phyloP scores from a whole-genome alignment of 2,797 vertebrate species.

The Rhinophrynus dorsalis region DNA sequence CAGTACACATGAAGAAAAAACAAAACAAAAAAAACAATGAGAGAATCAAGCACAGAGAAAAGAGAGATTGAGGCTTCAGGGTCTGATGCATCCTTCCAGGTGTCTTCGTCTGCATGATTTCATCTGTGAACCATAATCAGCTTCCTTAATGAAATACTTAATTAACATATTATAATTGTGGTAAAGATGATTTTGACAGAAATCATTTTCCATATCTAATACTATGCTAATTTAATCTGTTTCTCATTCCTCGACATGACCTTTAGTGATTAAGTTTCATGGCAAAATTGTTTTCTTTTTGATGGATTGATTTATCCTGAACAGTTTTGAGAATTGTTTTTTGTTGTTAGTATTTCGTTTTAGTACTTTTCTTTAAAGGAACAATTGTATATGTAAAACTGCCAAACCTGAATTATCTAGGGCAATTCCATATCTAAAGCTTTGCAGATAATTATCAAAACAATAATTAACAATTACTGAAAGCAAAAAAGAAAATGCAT shows the following conservation, averaged over 20 bases:
- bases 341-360: slow-evolving; percentile 34
- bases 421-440: neutral
- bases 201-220: slow-evolving; percentile 99
- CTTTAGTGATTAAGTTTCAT: slow-evolving; percentile 98
- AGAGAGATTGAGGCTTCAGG: slow-evolving; percentile 70
- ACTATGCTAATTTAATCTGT: slow-evolving; percentile 99
- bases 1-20: no score
- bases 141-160: slow-evolving; percentile 99
- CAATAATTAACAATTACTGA: neutral
- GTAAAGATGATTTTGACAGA: slow-evolving; percentile 99
- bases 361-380: slow-evolving; percentile 3
- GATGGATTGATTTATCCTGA: slow-evolving; percentile 86
- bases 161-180: slow-evolving; percentile 99
- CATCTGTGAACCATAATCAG: slow-evolving; percentile 97
- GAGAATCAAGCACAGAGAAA: slow-evolving; percentile 42
- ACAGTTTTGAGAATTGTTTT: slow-evolving; percentile 67
- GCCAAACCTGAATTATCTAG: neutral
- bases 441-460: neutral
- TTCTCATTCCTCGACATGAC: slow-evolving; percentile 96
- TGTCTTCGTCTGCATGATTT: slow-evolving; percentile 90
- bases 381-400: neutral
- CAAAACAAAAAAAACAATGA: slow-evolving; percentile 16
- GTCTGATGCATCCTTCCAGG: slow-evolving; percentile 88
- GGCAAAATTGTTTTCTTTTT: slow-evolving; percentile 78
- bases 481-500: neutral